Percentiles rank a stretch among this genome's conserved stretches.
Conservation (phyloP, 92 coral and sea anemone genomes). For the Zoanthus sansibaricus region DNA sequence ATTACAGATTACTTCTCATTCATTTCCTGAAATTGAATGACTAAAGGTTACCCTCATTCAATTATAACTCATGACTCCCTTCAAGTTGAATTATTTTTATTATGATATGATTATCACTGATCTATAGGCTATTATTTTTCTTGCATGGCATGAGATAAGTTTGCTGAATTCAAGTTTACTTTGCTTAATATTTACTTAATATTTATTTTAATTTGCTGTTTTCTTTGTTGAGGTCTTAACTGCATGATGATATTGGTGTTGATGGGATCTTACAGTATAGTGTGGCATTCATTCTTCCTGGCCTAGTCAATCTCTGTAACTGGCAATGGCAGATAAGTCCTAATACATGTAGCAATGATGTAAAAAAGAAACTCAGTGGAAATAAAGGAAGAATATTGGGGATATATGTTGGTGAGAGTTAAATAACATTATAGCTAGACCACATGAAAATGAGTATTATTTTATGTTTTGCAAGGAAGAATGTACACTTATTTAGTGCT, state of each 20-base stretch:
- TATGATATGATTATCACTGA: constrained; percentile 19
- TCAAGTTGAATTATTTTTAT: constrained; percentile 16
- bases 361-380: neutral
- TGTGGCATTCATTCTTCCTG: neutral
- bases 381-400: neutral
- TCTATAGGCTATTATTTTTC: constrained; percentile 19
- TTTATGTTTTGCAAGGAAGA: neutral
- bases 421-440: neutral
- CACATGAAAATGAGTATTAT: constrained; percentile 6
- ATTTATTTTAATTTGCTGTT: constrained; percentile 3
- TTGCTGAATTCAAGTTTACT: constrained; percentile 11
- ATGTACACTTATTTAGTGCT: neutral
- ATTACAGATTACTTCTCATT: constrained; percentile 13
- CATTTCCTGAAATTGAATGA: constrained; percentile 26
- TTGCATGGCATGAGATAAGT: constrained; percentile 18
- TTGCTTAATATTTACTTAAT: constrained; percentile 15
- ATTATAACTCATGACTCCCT: constrained; percentile 7
- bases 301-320: neutral
- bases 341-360: constrained; percentile 6
- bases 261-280: constrained; percentile 1
- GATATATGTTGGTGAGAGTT: neutral
- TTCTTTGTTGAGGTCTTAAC: constrained; percentile 24
- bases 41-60: constrained; percentile 2
- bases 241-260: neutral
- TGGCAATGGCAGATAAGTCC: neutral